phyloP scores from a whole-genome alignment of 2,113 vertebrate genomes.

The Antechinus flavipes region DNA sequence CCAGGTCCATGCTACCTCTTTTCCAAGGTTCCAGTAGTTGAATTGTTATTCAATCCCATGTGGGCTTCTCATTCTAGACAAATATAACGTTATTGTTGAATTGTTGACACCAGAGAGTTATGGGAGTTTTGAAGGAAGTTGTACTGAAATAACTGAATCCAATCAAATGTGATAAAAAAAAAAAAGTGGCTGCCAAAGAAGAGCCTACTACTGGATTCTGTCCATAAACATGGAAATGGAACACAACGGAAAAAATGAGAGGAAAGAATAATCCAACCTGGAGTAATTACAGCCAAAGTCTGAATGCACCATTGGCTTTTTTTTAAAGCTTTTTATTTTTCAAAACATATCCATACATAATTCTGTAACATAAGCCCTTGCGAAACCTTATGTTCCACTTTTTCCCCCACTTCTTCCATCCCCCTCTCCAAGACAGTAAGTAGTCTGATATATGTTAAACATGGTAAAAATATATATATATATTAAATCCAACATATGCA shows the following conservation, averaged over 20 bases:
- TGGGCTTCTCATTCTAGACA: neutral
- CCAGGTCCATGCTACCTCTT: neutral
- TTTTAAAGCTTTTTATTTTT: no score
- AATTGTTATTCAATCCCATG: neutral
- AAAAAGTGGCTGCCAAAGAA: neutral
- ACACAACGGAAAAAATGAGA: constrained; percentile 14
- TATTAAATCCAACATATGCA: no score
- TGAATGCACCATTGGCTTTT: neutral
- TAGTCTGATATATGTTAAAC: no score
- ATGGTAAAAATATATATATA: no score
- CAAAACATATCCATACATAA: no score
- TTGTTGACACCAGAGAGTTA: neutral
- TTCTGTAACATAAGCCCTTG: no score
- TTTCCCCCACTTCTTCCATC: no score
- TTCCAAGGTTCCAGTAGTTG: neutral
- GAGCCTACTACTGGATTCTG: neutral
- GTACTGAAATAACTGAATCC: neutral
- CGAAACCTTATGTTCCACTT: no score
- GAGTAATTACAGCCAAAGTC: neutral
- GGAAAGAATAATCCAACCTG: neutral
- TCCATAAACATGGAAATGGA: constrained; percentile 11
- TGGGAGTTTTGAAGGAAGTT: neutral
- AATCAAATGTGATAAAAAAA: neutral
- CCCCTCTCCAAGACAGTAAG: no score
- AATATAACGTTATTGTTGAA: no score